phyloP scores from a whole-genome alignment of 2,888 invertebrate species.

The Nezara viridula region DNA sequence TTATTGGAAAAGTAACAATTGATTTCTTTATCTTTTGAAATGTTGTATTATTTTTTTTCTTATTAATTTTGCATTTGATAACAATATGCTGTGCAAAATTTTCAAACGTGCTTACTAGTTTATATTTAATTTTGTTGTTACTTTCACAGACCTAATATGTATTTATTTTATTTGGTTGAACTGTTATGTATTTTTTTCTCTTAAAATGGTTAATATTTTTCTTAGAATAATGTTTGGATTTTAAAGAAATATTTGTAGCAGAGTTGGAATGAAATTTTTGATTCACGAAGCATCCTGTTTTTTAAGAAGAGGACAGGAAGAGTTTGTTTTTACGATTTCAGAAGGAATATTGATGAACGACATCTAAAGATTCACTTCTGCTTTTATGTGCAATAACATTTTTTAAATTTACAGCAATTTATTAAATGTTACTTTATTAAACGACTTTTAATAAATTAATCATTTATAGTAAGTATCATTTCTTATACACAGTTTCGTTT shows the following conservation, averaged over 20 bases:
- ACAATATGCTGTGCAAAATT: no score
- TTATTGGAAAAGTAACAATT: no score
- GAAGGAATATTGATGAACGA: not conserved
- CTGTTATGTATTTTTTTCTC: not conserved
- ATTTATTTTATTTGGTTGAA: not conserved
- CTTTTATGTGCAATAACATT: constrained; percentile 2
- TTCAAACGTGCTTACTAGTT: no score
- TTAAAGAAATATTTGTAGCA: constrained; percentile 25
- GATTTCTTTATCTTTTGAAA: no score
- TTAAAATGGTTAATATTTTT: constrained; percentile 41
- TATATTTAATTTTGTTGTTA: no score
- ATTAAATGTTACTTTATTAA: not conserved
- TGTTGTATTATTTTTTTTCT: no score
- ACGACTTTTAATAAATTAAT: constrained; percentile 29
- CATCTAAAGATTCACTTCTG: constrained; percentile 4
- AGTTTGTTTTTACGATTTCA: not conserved
- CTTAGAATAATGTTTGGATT: constrained; percentile 23
- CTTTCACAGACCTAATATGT: not conserved
- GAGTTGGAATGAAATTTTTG: constrained; percentile 41
- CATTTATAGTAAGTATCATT: constrained; percentile 17
- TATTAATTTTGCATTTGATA: no score
- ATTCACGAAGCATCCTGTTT: not conserved
- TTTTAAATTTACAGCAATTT: constrained; percentile 34
- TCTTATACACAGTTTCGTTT: constrained; percentile 14
- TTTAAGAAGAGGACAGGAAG: constrained; percentile 28